A percentile compares a stretch with the other conserved stretches of the same genome.
Conservation (phyloP, 2,888 invertebrate genomes). For the Apocheima hispidaria region DNA sequence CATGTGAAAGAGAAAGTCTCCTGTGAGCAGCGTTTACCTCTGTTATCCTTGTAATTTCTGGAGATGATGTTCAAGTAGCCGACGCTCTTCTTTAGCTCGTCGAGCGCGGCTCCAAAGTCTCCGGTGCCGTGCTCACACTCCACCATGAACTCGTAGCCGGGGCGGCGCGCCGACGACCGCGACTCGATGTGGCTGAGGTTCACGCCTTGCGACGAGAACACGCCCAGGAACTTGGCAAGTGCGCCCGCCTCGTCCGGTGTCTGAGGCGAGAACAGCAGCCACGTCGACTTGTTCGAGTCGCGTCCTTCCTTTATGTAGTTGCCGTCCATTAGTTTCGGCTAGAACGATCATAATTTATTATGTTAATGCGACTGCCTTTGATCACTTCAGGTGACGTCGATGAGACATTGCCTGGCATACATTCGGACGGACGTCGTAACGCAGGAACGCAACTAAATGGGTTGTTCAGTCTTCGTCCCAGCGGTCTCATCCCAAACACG, state of each 20-base stretch:
- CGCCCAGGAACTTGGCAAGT: slow-evolving; percentile 93
- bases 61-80: slow-evolving; percentile 95
- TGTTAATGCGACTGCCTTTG: background rate
- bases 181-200: slow-evolving; percentile 98
- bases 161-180: slow-evolving; percentile 91
- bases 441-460: too few species aligned
- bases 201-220: slow-evolving; percentile 93
- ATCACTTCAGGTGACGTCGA: too few species aligned
- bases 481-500: too few species aligned
- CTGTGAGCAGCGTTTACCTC: slow-evolving; percentile 72
- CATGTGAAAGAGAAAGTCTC: too few species aligned
- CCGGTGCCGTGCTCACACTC: slow-evolving; percentile 93
- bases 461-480: too few species aligned
- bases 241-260: slow-evolving; percentile 94
- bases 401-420: too few species aligned
- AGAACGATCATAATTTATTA: slow-evolving; percentile 51
- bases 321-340: slow-evolving; percentile 93
- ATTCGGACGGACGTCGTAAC: too few species aligned
- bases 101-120: slow-evolving; percentile 91
- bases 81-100: slow-evolving; percentile 89
- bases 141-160: slow-evolving; percentile 97
- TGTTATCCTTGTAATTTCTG: slow-evolving; percentile 93
- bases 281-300: slow-evolving; percentile 91
- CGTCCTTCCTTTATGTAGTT: slow-evolving; percentile 93
- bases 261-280: slow-evolving; percentile 94